These are phyloP conservation scores for Musca domestica DNA, from an alignment of 1,140 invertebrate species.

Conservation along the genomic window DNA sequence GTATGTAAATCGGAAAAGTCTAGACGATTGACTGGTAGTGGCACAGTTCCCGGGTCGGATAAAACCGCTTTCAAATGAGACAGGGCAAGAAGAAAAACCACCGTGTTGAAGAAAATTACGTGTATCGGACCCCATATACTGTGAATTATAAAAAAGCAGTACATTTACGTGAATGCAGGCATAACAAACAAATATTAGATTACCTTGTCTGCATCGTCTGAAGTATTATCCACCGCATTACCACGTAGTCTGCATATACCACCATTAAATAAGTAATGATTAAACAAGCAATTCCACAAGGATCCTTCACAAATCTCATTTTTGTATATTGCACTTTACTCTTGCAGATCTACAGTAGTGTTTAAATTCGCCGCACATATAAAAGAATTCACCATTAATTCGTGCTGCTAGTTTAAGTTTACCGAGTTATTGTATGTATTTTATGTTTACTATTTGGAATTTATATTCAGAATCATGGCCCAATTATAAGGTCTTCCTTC, in stretches of 20 bases:
- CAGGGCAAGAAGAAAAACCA: slow-evolving; percentile 74
- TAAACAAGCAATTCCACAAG: slow-evolving; percentile 85
- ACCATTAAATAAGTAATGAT: slow-evolving; percentile 80
- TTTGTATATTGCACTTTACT: no score
- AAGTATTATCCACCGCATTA: slow-evolving; percentile 81
- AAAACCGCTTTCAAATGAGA: slow-evolving; percentile 82
- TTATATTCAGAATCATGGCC: no score
- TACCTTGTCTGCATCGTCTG: slow-evolving; percentile 81
- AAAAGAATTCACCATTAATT: no score
- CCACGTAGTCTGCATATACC: slow-evolving; percentile 88
- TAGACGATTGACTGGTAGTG: slow-evolving; percentile 73
- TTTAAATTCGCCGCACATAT: no score
- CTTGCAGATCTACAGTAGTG: no score
- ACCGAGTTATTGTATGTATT: no score
- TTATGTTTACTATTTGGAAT: no score
- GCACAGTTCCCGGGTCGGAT: slow-evolving; percentile 86
- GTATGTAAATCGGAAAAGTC: slow-evolving; percentile 85
- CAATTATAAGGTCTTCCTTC: no score
- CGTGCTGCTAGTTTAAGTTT: no score
- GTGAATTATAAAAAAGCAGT: slow-evolving; percentile 42
- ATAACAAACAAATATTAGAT: slow-evolving; percentile 24
- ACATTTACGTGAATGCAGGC: slow-evolving; percentile 10
- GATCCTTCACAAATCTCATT: slow-evolving; percentile 70
- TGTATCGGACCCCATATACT: slow-evolving; percentile 86
- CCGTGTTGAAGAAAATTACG: slow-evolving; percentile 76